Evolutionary conservation across 1,140 invertebrate genomes (phyloP).

Genomic region (Drosophila triauraria): DNA sequence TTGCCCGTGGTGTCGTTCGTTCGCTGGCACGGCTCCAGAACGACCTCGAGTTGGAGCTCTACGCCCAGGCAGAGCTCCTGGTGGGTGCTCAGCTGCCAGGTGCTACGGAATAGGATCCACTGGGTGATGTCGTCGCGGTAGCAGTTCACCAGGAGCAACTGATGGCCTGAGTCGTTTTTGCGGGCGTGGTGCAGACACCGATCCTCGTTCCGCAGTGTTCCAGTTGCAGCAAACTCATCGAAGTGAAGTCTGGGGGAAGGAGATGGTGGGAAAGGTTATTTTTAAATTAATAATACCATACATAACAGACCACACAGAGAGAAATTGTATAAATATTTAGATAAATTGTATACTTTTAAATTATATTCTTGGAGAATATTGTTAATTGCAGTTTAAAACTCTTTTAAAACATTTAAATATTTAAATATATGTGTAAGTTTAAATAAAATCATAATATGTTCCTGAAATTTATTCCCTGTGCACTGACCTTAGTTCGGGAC

Average conservation of each 20-base stretch:
- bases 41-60: background rate
- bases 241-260: slow-evolving; percentile 46
- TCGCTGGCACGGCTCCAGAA: slow-evolving; percentile 25
- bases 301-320: slow-evolving; percentile 23
- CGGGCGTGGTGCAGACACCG: slow-evolving; percentile 62
- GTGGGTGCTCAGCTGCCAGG: slow-evolving; percentile 47
- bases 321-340: background rate
- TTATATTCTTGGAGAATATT: too few species aligned
- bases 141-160: slow-evolving; percentile 55
- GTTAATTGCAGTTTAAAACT: background rate
- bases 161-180: background rate
- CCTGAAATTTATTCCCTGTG: background rate
- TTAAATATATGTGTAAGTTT: too few species aligned
- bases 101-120: slow-evolving; percentile 59
- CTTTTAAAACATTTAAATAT: too few species aligned
- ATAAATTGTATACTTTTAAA: background rate
- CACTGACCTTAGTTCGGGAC: slow-evolving; percentile 74
- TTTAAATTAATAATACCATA: slow-evolving; percentile 17
- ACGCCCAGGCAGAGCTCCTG: slow-evolving; percentile 38
- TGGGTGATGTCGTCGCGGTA: slow-evolving; percentile 55
- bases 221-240: slow-evolving; percentile 57
- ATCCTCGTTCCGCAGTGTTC: slow-evolving; percentile 56
- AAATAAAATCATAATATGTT: background rate
- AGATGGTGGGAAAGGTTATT: background rate
- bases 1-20: background rate